These are phyloP conservation scores for Notolabrus celidotus DNA, from an alignment of 2,797 vertebrate genomes.

Conservation along the genomic window DNA sequence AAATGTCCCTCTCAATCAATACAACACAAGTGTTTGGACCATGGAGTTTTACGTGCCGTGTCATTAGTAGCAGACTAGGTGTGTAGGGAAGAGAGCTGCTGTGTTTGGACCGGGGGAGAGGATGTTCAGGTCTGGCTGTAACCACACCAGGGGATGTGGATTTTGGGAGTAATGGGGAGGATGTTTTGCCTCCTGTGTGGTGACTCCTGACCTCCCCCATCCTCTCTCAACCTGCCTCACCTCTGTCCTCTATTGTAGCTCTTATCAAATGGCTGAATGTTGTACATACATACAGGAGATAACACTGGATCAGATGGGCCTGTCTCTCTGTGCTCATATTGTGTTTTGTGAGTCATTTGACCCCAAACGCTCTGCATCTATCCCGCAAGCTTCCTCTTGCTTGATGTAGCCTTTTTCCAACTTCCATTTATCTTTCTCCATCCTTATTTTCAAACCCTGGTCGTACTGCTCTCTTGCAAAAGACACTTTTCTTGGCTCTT, in stretches of 20 bases:
- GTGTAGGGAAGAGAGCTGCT: conserved; percentile 59
- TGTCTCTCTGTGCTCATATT: conserved; percentile 21
- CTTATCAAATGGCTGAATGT: conserved; percentile 63
- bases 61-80: conserved; percentile 49
- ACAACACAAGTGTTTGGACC: conserved; percentile 38
- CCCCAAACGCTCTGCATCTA: not conserved
- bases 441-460: conserved; percentile 10
- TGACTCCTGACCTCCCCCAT: conserved; percentile 81
- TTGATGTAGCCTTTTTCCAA: not conserved
- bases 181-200: conserved; percentile 85
- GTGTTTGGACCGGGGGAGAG: conserved; percentile 75
- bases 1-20: conserved; percentile 22
- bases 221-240: conserved; percentile 74
- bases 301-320: conserved; percentile 40
- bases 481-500: conserved; percentile 7
- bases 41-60: conserved; percentile 17
- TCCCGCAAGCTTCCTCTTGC: conserved; percentile 1
- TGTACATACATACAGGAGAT: conserved; percentile 58
- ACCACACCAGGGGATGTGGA: conserved; percentile 66
- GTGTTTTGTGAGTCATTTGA: conserved; percentile 30
- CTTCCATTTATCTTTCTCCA: not conserved
- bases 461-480: not conserved
- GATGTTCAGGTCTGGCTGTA: conserved; percentile 73
- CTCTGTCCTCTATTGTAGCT: conserved; percentile 71
- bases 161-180: conserved; percentile 74